Evolutionary conservation across 1,140 invertebrate species (phyloP).

Genomic region (Arion vulgaris): DNA sequence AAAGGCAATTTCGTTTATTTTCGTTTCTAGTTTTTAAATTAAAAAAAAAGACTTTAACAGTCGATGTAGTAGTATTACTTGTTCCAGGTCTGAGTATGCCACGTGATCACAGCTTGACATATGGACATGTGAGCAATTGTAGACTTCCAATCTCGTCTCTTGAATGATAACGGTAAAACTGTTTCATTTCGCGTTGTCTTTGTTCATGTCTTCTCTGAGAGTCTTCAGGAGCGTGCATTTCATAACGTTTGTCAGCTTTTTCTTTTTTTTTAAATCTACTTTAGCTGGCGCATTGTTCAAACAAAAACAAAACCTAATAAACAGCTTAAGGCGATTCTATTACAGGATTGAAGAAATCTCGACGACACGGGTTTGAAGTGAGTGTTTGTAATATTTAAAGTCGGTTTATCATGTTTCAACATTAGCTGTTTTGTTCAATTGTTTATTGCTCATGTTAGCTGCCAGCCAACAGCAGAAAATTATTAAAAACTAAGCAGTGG

Average conservation of each 20-base stretch:
- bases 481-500: neutral
- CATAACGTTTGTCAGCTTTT: neutral
- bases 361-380: neutral
- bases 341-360: neutral
- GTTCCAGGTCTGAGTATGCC: neutral
- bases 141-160: neutral
- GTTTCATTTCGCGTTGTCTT: neutral
- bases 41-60: too few relatives aligned
- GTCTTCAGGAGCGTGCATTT: neutral
- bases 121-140: neutral
- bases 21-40: neutral
- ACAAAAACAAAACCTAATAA: neutral
- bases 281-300: neutral
- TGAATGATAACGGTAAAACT: neutral
- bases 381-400: neutral
- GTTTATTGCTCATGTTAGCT: neutral
- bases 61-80: neutral
- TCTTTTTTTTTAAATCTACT: too few relatives aligned
- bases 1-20: neutral
- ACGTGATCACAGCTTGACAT: neutral
- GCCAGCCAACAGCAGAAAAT: neutral
- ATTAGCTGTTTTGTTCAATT: neutral
- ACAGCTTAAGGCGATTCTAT: neutral
- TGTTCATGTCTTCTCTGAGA: neutral
- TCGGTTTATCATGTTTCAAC: neutral